Conservation (phyloP, 2,797 vertebrate genomes). For the Lacerta agilis region DNA sequence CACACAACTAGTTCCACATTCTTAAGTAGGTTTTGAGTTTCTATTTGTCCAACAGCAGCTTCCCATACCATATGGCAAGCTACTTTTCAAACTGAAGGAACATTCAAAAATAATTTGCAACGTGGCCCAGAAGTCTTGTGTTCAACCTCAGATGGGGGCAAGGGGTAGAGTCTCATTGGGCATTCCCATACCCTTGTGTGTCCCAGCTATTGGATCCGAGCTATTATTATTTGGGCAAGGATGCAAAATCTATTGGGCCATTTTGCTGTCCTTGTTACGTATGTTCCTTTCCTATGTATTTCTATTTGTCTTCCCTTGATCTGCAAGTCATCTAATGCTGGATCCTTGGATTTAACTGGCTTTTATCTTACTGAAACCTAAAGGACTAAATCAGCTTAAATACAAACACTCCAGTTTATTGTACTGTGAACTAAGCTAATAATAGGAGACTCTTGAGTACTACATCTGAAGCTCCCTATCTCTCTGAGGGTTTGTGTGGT, state of each 20-base stretch:
- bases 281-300: not conserved
- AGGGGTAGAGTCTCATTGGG: not conserved
- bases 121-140: not conserved
- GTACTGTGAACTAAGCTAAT: not conserved
- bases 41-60: not conserved
- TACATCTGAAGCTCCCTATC: not conserved
- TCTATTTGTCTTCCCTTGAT: not conserved
- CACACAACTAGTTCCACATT: not conserved
- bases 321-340: not conserved
- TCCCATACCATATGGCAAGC: not conserved
- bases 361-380: conserved; percentile 6
- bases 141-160: not conserved
- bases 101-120: not conserved
- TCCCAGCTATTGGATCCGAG: not conserved
- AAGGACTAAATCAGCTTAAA: not conserved
- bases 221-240: not conserved
- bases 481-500: not conserved
- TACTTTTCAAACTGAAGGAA: not conserved
- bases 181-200: not conserved
- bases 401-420: not conserved
- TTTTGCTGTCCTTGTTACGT: not conserved
- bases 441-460: not conserved
- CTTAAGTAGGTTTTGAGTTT: not conserved
- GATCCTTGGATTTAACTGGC: not conserved
- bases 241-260: not conserved